Evolutionary conservation across 2,888 invertebrate genomes (phyloP), one percentile per base, ranked within the genome.

Genomic region (Nephrotoma guestfalica): DNA sequence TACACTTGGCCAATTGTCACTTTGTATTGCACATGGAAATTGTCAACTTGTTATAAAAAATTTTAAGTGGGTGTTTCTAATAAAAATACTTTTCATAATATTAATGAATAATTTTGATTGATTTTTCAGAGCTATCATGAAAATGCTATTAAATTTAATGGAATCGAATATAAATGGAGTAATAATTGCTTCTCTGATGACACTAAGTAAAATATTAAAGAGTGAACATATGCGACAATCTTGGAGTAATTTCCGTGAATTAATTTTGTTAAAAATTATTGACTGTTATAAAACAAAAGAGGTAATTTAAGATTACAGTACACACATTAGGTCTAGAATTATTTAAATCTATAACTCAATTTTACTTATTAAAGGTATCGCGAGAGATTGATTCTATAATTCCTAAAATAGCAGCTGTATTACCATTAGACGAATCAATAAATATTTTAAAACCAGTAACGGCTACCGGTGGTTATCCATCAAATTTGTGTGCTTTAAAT

Each of bases 401-500:
- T 92, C 93, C 93, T 88, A 92, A 93, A 83, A 94, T 97, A 87
- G 98, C 97, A 83, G 93, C 93, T 30, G 95, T 96, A 83, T 93
- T 98, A 89, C 97, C 97, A 2, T 95, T 97, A 0, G 95, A 95
- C 88, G 94, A 96, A 90, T 94, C 96, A 86, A 94, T 96, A 83
- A 93, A 92, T 88, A 93, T 92, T 88, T 90, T 93, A 87, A 95
- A 91, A 93, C 97, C 98, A 0, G 95, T 98, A 89, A 97, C 99
- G 88, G 94, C 95, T 43, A 98, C 97, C 0, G 96, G 96, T 88
- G 95, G 96, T 40, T 96, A 94, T 92, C 98, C 98, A 0, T 94
- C 96, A 87, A 96, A 97, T 90, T 94, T 97, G 91, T 97, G 97
- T 88, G 98, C 98, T 87, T 95, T 99, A 86, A 98, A 98, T 93